Evolutionary conservation across 2,888 invertebrate genomes (phyloP), one percentile per base, ranked within the genome.

Genomic region (Eristalis arbustorum): DNA sequence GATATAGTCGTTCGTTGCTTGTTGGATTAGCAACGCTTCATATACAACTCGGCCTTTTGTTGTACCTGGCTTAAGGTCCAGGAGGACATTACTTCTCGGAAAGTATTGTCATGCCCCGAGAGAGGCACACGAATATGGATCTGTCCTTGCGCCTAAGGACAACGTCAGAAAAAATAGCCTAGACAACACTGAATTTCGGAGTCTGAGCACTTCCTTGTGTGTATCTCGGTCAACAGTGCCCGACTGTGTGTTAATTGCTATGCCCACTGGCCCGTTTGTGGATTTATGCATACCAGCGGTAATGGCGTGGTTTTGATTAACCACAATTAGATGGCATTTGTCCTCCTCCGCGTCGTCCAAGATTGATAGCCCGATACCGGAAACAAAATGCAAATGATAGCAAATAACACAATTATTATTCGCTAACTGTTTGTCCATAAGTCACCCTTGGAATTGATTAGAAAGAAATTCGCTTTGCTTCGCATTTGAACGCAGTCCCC

Each of bases 371-470:
- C 56, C 25, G 34, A 69, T 69, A 63, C 49, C 72, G 34, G 34
- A 63, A 77, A 77, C 61, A 49, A 37, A 79, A 79, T 73, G 73
- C 75, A 81, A 81, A 81, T 81, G 63, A 64, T 69, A 69, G 69
- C 68, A 81, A 75, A 75, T 81, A 81, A 85, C 62, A 72, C 77
- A 81, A 85, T 85, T 81, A 85, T 77, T 73, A 72, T 77, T 85
- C 66, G 81, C 77, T 77, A 77, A 85, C 73, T 77, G 81, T 73
- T 64, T 49, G 18, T 25, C 72, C 79, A 84, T 76, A 81, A 81
- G 67, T 81, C 81, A 82, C 49, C 72, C 57, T 34, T 18, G 59
- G 66, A 69, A 66, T 71, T 82, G 59, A 82, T 82, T 82, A 77
- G n/a, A n/a, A 73, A 69, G 62, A 73, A 42, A 68, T 59, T 34